A percentile compares a stretch with the other conserved stretches of the same genome.
Evolutionary conservation across 2,888 invertebrate genomes (phyloP).

Genomic region (Tetragnatha montana): DNA sequence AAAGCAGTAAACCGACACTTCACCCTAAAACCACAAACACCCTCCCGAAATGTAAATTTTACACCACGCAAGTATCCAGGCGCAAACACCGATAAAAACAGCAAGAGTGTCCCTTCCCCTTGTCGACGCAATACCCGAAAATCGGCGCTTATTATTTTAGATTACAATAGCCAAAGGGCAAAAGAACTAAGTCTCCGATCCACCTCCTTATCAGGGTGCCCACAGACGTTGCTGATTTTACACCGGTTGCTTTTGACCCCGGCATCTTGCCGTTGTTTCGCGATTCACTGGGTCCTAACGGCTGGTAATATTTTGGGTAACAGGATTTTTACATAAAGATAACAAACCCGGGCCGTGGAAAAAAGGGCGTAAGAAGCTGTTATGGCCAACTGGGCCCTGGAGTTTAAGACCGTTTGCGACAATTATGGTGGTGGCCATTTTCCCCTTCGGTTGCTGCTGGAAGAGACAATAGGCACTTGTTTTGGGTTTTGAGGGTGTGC

Average conservation of each 20-base stretch:
- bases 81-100: slow-evolving; percentile 33
- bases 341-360: slow-evolving; percentile 20
- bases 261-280: slow-evolving; percentile 41
- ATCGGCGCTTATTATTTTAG: slow-evolving; percentile 61
- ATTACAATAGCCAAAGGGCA: slow-evolving; percentile 48
- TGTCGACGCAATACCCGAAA: slow-evolving; percentile 47
- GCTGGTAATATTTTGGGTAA: slow-evolving; percentile 42
- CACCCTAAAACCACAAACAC: slow-evolving; percentile 25
- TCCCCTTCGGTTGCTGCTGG: not conserved
- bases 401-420: not conserved
- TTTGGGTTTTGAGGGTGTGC: too few species aligned
- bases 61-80: slow-evolving; percentile 26
- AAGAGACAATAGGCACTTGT: not conserved
- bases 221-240: slow-evolving; percentile 68
- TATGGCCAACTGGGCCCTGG: slow-evolving; percentile 27
- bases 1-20: not conserved
- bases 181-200: slow-evolving; percentile 49
- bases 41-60: slow-evolving; percentile 28
- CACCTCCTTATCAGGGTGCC: slow-evolving; percentile 62
- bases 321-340: slow-evolving; percentile 66
- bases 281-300: slow-evolving; percentile 61
- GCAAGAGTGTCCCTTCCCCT: slow-evolving; percentile 15
- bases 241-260: slow-evolving; percentile 60
- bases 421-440: not conserved
- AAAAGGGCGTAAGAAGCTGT: slow-evolving; percentile 28